Base-by-base conservation (phyloP, 2,797 vertebrate species). In the Octomys mimax region DNA sequence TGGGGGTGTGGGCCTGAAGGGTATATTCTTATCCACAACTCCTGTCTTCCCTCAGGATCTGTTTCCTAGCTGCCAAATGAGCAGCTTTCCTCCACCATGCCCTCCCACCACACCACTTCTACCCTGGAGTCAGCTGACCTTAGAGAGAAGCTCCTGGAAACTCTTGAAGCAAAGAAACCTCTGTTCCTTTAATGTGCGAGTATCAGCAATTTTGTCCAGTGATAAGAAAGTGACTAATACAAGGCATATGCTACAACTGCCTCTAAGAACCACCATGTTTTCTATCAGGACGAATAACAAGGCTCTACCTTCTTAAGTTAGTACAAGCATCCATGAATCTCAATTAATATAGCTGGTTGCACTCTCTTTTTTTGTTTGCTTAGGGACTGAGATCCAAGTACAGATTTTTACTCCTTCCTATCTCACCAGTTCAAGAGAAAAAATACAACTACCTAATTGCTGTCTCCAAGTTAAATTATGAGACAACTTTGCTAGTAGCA, bases 371-470 rank as follows among this genome's bases (percentile, higher is more conserved):
- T 91, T 86, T 59, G 26, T 75, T 77, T 86, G 75, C 52, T 77
- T 64, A 16, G 2, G 16, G 28, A 85, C 90, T 94, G 71, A 90
- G 39, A 81, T 77, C 42, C 61, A 92, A 95, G 42, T 5, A 89
- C 11, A 84, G 7, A 54, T 61, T 73, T 22, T 79, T 49, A 39
- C 33, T 39, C 57, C 52, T 28, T 92, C 22, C 46, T 61, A 83
- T 68, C 68, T 91, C 13, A 80, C 19, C 28, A 90, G n/a, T 36
- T 94, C n/a, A 33, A 73, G 52, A 71, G 62, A 36, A 82, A 90
- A 93, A 78, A 66, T 54, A 73, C 94, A 97, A 80, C 33, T 71
- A 88, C 33, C 68, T 59, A 85, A 80, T 18, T 92, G 54, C 31
- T 49, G 31, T 87, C n/a, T 92, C 81, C 81, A 92, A 66, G 42